Evolutionary conservation across 2,797 vertebrate species (phyloP), one percentile per base, ranked within the genome.

Genomic region (Clarias platycephalus): DNA sequence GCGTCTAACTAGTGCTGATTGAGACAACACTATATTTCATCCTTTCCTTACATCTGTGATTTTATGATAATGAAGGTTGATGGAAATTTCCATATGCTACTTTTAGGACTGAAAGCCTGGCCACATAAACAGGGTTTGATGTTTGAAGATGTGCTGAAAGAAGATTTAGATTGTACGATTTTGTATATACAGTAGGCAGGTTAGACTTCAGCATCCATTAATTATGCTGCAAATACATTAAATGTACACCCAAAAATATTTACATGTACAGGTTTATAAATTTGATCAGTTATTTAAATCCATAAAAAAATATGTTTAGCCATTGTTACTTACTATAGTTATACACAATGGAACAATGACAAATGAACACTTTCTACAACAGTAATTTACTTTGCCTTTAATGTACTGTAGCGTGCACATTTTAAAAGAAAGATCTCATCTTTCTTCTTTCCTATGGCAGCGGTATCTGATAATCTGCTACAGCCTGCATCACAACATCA

Each of bases 1-100:
- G 86, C 81, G 86, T 68, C 66, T 90, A 91, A 91, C 89, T 93
- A 90, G 83, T 89, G 91, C 91, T 44, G 91, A 70, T 91, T 40
- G 90, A 67, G 86, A 83, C 55, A 12, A 20, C 40, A 66, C 26
- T 55, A 28, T 80, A 34, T 63, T 72, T 72, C 24, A 80, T 15
- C 37, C 12, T 60, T 77, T 60, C 9, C 67, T 80, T 58, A 55
- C 62, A 80, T 67, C 49, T 74, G 28, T 24, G 22, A 64, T 40
- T 83, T 62, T 64, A 44, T 78, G 12, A 53, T 53, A 53, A 34
- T 68, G 62, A 58, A 76, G 16, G 28, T 71, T 82, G 53, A 31
- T 44, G 58, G 28, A 84, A 34, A 67, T 77, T 16, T 28, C 24
- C 26, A 53, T 67, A 55, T 55, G 26, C 20, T n/a, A 55, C n/a